These are phyloP conservation scores for Drosophila ohnishii DNA, from an alignment of 1,140 invertebrate species.

Conservation along the genomic window DNA sequence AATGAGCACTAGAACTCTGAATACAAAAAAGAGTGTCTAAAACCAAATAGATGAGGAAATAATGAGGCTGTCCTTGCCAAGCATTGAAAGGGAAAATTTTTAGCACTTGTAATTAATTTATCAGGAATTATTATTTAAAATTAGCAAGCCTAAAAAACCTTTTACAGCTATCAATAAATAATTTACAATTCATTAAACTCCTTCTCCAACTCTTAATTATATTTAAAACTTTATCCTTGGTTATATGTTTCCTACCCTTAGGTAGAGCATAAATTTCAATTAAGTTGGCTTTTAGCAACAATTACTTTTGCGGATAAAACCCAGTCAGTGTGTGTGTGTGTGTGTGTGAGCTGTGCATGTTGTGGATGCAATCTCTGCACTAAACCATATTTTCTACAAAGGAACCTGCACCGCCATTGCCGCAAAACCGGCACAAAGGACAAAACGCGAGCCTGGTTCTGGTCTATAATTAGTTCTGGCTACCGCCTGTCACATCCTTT, in stretches of 20 bases:
- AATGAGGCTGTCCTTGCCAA: neutral
- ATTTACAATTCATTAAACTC: too few species aligned
- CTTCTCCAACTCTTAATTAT: too few species aligned
- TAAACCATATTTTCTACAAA: slow-evolving; percentile 21
- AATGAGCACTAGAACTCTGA: slow-evolving; percentile 3
- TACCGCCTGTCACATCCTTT: slow-evolving; percentile 8
- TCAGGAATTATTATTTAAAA: neutral
- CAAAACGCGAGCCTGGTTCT: neutral
- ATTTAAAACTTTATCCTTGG: neutral
- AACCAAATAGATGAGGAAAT: neutral
- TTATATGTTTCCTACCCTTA: neutral
- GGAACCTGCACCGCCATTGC: neutral
- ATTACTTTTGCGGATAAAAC: slow-evolving; percentile 18
- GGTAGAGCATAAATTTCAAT: slow-evolving; percentile 13
- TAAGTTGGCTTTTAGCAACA: slow-evolving; percentile 19
- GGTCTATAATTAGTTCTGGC: slow-evolving; percentile 36
- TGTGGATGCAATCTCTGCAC: slow-evolving; percentile 3
- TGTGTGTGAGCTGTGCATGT: neutral
- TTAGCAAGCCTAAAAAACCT: too few species aligned
- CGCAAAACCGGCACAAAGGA: slow-evolving; percentile 25
- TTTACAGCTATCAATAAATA: too few species aligned
- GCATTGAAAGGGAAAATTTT: slow-evolving; percentile 1
- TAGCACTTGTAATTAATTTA: neutral
- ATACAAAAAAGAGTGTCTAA: slow-evolving; percentile 1
- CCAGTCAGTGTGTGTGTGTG: neutral